Evolutionary conservation across 1,140 invertebrate species (phyloP).

Genomic region (Trichogramma pretiosum): DNA sequence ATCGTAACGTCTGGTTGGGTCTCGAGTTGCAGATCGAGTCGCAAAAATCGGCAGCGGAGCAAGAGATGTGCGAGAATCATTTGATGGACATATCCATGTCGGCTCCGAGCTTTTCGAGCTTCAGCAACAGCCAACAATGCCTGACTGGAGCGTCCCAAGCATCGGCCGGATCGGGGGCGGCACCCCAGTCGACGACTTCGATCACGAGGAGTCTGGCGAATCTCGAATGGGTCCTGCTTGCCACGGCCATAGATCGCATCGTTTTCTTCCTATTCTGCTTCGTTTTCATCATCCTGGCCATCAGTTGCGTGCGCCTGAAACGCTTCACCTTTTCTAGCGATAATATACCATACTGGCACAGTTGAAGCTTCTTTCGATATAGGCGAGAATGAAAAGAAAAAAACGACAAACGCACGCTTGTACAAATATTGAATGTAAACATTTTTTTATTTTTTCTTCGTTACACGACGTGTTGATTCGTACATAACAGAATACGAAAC

Average conservation of each 20-base stretch:
- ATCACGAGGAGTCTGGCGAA: constrained; percentile 25
- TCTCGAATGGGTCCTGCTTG: constrained; percentile 52
- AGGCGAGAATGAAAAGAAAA: not conserved
- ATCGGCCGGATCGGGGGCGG: not conserved
- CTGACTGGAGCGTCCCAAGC: constrained; percentile 26
- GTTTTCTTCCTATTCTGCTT: constrained; percentile 48
- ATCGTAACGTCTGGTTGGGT: not conserved
- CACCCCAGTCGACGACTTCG: not conserved
- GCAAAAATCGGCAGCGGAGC: constrained; percentile 23
- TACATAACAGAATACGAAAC: too few relatives aligned
- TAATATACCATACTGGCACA: constrained; percentile 17
- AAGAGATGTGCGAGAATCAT: constrained; percentile 41
- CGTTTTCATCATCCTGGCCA: constrained; percentile 43
- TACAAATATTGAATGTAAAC: too few relatives aligned
- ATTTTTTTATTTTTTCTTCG: too few relatives aligned
- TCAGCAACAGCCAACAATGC: constrained; percentile 36
- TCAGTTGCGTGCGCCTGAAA: constrained; percentile 34
- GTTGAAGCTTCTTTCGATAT: not conserved
- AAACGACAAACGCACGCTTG: not conserved
- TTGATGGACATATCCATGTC: constrained; percentile 23
- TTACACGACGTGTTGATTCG: too few relatives aligned
- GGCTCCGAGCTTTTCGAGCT: constrained; percentile 25
- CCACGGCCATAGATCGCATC: constrained; percentile 51
- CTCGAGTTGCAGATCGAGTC: constrained; percentile 27
- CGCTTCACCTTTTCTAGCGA: constrained; percentile 14